Evolutionary conservation across 2,113 vertebrate genomes (phyloP).

Genomic region (Siniperca knerii): DNA sequence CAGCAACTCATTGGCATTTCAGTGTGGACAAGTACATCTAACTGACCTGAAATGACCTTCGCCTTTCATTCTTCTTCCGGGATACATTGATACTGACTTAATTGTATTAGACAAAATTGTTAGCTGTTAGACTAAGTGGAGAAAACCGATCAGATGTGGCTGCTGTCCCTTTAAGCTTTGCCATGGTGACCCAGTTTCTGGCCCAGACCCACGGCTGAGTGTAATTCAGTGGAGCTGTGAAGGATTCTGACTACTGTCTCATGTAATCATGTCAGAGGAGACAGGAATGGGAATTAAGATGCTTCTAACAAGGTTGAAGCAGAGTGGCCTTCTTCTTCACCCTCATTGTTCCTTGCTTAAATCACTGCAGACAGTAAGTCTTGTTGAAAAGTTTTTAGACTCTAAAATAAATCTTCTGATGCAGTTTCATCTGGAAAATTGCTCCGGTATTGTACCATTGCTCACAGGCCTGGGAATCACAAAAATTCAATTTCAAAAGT

Average conservation of each 20-base stretch:
- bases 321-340: constrained; percentile 26
- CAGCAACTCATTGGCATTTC: constrained; percentile 25
- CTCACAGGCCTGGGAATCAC: constrained; percentile 19
- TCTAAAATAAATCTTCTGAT: constrained; percentile 25
- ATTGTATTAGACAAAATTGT: constrained; percentile 18
- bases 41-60: constrained; percentile 8
- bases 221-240: constrained; percentile 77
- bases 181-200: constrained; percentile 82
- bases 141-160: constrained; percentile 40
- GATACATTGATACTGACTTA: neutral
- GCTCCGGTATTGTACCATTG: constrained; percentile 13
- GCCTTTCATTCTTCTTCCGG: neutral
- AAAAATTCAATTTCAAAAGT: constrained; percentile 1
- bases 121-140: constrained; percentile 29
- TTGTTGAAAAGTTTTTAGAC: constrained; percentile 24
- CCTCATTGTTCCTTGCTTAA: constrained; percentile 38
- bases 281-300: constrained; percentile 70
- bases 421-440: constrained; percentile 23
- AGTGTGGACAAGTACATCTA: constrained; percentile 8
- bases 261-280: constrained; percentile 77
- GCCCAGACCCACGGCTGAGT: constrained; percentile 70
- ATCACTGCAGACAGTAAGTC: constrained; percentile 26
- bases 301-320: constrained; percentile 65
- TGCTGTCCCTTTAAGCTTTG: constrained; percentile 76
- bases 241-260: constrained; percentile 77